Conservation (phyloP, 1,140 invertebrate species). For the Sitophilus oryzae region DNA sequence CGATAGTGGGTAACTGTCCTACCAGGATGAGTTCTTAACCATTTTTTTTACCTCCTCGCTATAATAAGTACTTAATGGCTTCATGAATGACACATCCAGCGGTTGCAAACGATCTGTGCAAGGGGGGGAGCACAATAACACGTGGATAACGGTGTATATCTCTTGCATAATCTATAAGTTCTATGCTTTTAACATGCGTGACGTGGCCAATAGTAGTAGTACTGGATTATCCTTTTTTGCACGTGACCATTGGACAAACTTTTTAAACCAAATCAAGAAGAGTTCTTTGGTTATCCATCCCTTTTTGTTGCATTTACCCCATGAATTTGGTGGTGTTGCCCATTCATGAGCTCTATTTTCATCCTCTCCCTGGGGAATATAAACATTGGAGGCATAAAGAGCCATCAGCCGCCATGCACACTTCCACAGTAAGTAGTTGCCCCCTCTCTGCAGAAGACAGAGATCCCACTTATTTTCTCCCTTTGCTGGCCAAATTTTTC, state of each 20-base stretch:
- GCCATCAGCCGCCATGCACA: conserved; percentile 19
- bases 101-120: conserved; percentile 42
- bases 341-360: conserved; percentile 27
- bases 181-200: conserved; percentile 36
- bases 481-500: conserved; percentile 4
- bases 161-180: conserved; percentile 34
- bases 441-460: conserved; percentile 47
- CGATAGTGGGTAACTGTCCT: too few species aligned
- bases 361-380: conserved; percentile 31
- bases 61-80: too few species aligned
- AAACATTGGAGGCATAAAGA: conserved; percentile 36
- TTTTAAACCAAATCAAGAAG: conserved; percentile 41
- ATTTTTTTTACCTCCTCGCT: conserved; percentile 29
- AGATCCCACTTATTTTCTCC: conserved; percentile 29
- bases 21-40: conserved; percentile 37
- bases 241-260: conserved; percentile 32
- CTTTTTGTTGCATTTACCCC: conserved; percentile 24
- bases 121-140: conserved; percentile 39
- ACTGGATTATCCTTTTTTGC: conserved; percentile 28
- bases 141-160: conserved; percentile 37
- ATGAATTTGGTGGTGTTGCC: too few species aligned
- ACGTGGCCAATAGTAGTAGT: conserved; percentile 29
- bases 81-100: conserved; percentile 43
- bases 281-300: conserved; percentile 36
- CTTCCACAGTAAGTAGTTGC: conserved; percentile 5